A percentile compares a stretch with the other conserved stretches of the same genome.
These are phyloP conservation scores for Zaprionus lachaisei DNA, from an alignment of 1,140 invertebrate species.

Conservation along the genomic window DNA sequence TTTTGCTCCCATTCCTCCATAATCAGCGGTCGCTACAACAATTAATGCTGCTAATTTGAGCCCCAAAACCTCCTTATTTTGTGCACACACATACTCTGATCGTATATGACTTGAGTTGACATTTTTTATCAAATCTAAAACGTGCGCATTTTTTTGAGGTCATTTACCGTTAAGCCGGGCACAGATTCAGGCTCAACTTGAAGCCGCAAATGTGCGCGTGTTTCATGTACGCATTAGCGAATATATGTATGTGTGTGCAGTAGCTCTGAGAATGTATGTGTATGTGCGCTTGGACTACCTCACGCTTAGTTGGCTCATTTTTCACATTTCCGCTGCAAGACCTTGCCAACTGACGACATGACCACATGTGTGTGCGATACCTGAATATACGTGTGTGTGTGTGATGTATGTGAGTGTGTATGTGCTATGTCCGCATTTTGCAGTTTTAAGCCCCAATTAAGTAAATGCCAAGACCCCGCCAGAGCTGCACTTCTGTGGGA, in stretches of 20 bases:
- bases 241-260: slow-evolving; percentile 1
- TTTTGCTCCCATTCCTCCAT: not conserved
- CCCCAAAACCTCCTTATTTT: slow-evolving; percentile 51
- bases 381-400: not conserved
- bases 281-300: slow-evolving; percentile 22
- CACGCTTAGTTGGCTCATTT: slow-evolving; percentile 66
- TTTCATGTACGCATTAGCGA: not conserved
- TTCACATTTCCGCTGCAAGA: slow-evolving; percentile 63
- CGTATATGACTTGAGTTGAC: not conserved
- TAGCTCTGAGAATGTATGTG: not conserved
- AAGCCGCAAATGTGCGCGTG: slow-evolving; percentile 6
- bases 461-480: slow-evolving; percentile 56
- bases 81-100: slow-evolving; percentile 1
- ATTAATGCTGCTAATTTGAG: slow-evolving; percentile 71
- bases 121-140: slow-evolving; percentile 8
- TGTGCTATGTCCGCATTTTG: slow-evolving; percentile 47
- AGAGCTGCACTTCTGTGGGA: slow-evolving; percentile 12
- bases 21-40: not conserved
- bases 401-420: not conserved
- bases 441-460: slow-evolving; percentile 76
- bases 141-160: slow-evolving; percentile 16
- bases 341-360: slow-evolving; percentile 50
- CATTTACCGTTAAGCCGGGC: slow-evolving; percentile 17
- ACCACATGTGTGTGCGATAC: not conserved
- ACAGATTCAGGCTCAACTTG: slow-evolving; percentile 4